These are phyloP conservation scores for Cremastinae sp. DNA, from an alignment of 2,888 invertebrate species.

Conservation along the genomic window DNA sequence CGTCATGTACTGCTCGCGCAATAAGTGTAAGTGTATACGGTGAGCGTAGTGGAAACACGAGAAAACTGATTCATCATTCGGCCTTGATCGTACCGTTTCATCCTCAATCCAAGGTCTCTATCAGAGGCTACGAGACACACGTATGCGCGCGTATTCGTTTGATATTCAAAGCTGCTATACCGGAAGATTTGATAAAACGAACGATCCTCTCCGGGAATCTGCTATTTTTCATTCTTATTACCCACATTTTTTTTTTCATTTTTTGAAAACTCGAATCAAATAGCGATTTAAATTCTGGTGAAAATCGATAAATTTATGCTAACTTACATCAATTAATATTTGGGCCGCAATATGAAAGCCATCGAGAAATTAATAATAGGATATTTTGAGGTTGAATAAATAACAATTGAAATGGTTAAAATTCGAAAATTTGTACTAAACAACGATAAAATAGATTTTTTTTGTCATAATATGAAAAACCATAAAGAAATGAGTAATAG, in stretches of 20 bases:
- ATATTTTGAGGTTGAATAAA: too few relatives aligned
- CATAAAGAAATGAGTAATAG: too few relatives aligned
- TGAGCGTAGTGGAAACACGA: constrained; percentile 34
- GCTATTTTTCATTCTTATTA: not conserved
- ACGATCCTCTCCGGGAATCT: not conserved
- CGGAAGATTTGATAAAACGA: constrained; percentile 22
- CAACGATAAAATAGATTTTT: too few relatives aligned
- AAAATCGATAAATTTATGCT: too few relatives aligned
- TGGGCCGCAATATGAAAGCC: too few relatives aligned
- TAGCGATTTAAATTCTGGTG: too few relatives aligned
- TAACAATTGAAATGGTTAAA: too few relatives aligned
- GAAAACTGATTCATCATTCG: constrained; percentile 53
- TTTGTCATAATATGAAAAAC: too few relatives aligned
- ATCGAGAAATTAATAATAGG: too few relatives aligned
- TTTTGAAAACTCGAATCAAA: too few relatives aligned
- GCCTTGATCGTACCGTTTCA: constrained; percentile 52
- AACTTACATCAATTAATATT: too few relatives aligned
- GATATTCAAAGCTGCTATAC: constrained; percentile 33
- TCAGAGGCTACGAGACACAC: constrained; percentile 33
- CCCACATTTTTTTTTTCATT: not conserved
- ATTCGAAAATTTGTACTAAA: too few relatives aligned
- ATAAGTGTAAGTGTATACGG: constrained; percentile 3
- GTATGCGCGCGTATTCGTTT: constrained; percentile 17
- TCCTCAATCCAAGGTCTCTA: constrained; percentile 51
- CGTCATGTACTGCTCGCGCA: constrained; percentile 35